Conservation (phyloP, 2,797 vertebrate genomes). For the Phalanger gymnotis region DNA sequence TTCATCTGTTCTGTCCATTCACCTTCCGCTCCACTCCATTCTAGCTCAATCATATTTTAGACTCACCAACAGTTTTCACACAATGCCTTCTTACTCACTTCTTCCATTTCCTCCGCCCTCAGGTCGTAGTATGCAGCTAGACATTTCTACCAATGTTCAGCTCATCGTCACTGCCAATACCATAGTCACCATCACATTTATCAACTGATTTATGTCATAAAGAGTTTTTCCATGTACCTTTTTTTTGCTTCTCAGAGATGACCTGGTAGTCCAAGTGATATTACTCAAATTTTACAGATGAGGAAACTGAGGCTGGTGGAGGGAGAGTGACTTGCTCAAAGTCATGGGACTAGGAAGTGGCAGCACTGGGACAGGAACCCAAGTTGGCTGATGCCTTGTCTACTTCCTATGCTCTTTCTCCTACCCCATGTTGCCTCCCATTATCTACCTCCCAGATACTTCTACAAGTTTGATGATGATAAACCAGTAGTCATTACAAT, state of each 20-base stretch:
- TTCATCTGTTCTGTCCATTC: not conserved
- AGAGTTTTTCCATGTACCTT: conserved; percentile 18
- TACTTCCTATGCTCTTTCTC: not conserved
- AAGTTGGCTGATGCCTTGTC: not conserved
- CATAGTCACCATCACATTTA: not conserved
- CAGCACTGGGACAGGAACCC: not conserved
- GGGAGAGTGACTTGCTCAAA: conserved; percentile 36
- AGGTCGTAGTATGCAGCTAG: not conserved
- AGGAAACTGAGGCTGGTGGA: conserved; percentile 36
- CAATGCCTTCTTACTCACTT: not conserved
- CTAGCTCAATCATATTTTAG: not conserved
- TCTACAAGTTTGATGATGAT: not conserved
- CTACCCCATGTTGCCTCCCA: not conserved
- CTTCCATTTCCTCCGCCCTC: not conserved
- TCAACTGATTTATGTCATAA: not conserved
- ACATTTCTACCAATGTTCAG: not conserved
- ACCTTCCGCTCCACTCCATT: not conserved
- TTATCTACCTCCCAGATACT: not conserved
- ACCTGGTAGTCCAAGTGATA: conserved; percentile 36
- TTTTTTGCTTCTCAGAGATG: conserved; percentile 39
- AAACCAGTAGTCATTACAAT: not conserved
- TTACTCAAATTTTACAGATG: conserved; percentile 53
- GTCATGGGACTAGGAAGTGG: conserved; percentile 27
- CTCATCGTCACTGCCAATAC: not conserved
- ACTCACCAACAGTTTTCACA: not conserved